phyloP scores from a whole-genome alignment of 2,888 invertebrate species.

The Taphrorychus bicolor region DNA sequence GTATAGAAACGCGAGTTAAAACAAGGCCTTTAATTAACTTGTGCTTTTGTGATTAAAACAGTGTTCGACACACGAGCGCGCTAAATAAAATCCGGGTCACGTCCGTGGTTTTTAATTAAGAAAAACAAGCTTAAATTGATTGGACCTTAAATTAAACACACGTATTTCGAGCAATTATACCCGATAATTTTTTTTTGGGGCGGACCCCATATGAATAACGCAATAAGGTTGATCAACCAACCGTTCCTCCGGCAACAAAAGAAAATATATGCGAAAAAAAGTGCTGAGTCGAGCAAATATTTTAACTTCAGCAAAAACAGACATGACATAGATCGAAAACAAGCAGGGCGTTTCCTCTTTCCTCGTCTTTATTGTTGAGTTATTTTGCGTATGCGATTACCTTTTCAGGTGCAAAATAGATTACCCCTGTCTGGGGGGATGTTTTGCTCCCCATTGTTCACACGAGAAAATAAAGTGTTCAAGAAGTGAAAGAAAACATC shows the following conservation, averaged over 20 bases:
- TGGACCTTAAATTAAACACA: constrained; percentile 15
- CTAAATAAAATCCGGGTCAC: constrained; percentile 13
- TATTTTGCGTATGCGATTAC: constrained; percentile 26
- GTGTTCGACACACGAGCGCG: constrained; percentile 7
- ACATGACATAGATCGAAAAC: constrained; percentile 46
- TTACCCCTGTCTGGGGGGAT: constrained; percentile 3
- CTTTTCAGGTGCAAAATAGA: constrained; percentile 23
- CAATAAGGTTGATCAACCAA: not conserved
- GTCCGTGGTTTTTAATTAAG: constrained; percentile 12
- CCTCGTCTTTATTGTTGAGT: constrained; percentile 17
- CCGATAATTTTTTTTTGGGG: constrained; percentile 7
- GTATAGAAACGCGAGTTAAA: constrained; percentile 16
- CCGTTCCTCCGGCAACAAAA: constrained; percentile 11
- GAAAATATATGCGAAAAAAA: constrained; percentile 46
- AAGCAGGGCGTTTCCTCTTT: constrained; percentile 36
- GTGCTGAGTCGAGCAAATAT: constrained; percentile 49
- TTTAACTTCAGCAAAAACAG: constrained; percentile 45
- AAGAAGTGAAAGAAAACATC: not conserved
- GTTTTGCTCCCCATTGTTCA: constrained; percentile 2
- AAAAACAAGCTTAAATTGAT: constrained; percentile 17
- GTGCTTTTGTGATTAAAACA: constrained; percentile 25
- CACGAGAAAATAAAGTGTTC: not conserved
- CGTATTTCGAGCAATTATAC: constrained; percentile 19
- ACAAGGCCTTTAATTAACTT: constrained; percentile 23
- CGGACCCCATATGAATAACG: not conserved